These are phyloP conservation scores for Pelmatolapia mariae DNA, from an alignment of 2,113 vertebrate species.

Conservation along the genomic window DNA sequence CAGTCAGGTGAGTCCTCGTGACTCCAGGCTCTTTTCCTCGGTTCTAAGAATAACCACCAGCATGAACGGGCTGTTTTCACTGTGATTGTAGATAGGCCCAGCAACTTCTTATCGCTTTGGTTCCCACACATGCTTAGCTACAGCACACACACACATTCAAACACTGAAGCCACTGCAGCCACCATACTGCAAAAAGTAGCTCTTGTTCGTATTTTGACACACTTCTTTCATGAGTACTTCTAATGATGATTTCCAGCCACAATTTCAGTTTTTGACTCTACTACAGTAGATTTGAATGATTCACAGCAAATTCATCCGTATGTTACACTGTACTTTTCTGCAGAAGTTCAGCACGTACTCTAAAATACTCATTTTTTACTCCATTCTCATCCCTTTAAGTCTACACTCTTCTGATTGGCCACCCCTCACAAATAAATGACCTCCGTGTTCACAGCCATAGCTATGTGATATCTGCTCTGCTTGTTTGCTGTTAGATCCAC, in stretches of 20 bases:
- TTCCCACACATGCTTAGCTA: not conserved
- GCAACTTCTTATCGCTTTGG: not conserved
- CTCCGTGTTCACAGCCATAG: not conserved
- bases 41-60: not conserved
- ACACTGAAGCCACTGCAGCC: not conserved
- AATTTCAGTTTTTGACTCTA: not conserved
- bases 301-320: rapidly evolving
- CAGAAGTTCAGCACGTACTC: not conserved
- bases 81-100: not conserved
- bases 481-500: not conserved
- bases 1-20: not conserved
- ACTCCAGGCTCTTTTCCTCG: not conserved
- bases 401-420: not conserved
- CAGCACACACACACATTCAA: not conserved
- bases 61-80: not conserved
- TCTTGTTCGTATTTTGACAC: too few relatives aligned
- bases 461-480: not conserved
- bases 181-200: not conserved
- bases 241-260: not conserved
- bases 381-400: not conserved
- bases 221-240: not conserved
- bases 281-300: not conserved
- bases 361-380: not conserved
- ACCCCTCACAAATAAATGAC: not conserved
- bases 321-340: not conserved